These are phyloP conservation scores for Magallana angulata DNA, from an alignment of 1,140 invertebrate genomes.

Conservation along the genomic window DNA sequence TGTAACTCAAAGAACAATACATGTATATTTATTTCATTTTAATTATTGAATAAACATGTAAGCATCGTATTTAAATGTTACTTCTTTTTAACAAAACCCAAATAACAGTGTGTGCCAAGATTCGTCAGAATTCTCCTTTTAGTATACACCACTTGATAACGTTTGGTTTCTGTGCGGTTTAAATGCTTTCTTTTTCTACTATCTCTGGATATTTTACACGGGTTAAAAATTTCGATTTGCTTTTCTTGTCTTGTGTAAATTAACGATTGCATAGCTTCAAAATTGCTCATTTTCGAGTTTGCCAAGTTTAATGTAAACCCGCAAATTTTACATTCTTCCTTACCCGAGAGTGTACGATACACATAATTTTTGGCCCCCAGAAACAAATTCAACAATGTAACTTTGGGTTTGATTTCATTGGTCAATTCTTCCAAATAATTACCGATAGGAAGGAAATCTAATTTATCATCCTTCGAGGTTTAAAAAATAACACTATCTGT, in stretches of 20 bases:
- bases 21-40: not conserved
- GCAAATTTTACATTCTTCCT: slow-evolving; percentile 47
- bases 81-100: slow-evolving; percentile 18
- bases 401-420: slow-evolving; percentile 50
- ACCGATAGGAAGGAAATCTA: slow-evolving; percentile 38
- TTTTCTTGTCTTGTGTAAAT: slow-evolving; percentile 37
- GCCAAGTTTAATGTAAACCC: slow-evolving; percentile 44
- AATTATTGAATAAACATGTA: slow-evolving; percentile 3
- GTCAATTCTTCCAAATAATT: slow-evolving; percentile 50
- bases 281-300: slow-evolving; percentile 46
- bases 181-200: slow-evolving; percentile 45
- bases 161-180: too few relatives aligned
- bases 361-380: slow-evolving; percentile 60
- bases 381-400: slow-evolving; percentile 53
- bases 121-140: slow-evolving; percentile 44
- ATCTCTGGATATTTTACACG: slow-evolving; percentile 42
- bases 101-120: slow-evolving; percentile 39
- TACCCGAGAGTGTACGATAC: slow-evolving; percentile 27
- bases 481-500: slow-evolving; percentile 75
- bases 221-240: slow-evolving; percentile 33
- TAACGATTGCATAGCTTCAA: slow-evolving; percentile 27
- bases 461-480: slow-evolving; percentile 3
- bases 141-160: slow-evolving; percentile 47
- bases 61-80: too few relatives aligned
- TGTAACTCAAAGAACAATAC: not conserved